Base-by-base conservation (phyloP, 2,888 invertebrate species). In the Malthinus flaveolus region DNA sequence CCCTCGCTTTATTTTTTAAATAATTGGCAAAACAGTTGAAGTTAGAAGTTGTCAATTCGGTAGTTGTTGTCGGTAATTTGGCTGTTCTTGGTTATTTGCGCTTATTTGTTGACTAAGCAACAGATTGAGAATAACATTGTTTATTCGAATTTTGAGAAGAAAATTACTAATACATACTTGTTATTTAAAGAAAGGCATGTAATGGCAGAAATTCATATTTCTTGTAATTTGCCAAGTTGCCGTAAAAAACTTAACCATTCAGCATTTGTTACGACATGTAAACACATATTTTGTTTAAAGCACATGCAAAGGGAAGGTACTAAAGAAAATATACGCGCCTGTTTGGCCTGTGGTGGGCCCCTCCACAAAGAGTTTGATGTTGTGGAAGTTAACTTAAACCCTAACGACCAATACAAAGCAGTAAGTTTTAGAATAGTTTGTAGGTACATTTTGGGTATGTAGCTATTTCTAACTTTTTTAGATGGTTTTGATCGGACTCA, bases 211-310 rank as follows among this genome's bases (percentile, higher is more conserved):
- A 15, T 32, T 7, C 31, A 47, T 8, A 48, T 83, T 67, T 75
- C 81, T 46, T 82, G 83, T 69, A 83, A 82, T 76, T 81, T 80
- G 74, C 79, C 80, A 56, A 82, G 81, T 73, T 83, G 83, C 66
- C 76, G 82, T 73, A 80, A 77, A 73, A 70, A 80, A 42, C 70
- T 83, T 65, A 72, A 78, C 55, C 79, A 69, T 70, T 78, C 81
- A 70, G 82, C 82, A 42, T 82, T 82, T 81, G 81, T 82, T 35
- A 83, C 83, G 48, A 81, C 81, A 52, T 83, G 83, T 75, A 82
- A 82, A 36, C 83, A 83, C 68, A 82, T 82, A 63, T 83, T 83
- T 75, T 83, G 83, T 65, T 76, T 79, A 37, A 82, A 83, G 66
- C 83, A 83, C 63, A 82, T 83, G 6, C 81, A 81, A 73, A 76